Percentiles rank a stretch among this genome's conserved stretches.
phyloP scores from a whole-genome alignment of 2,888 invertebrate species.

The Gymnoscelis rufifasciata region DNA sequence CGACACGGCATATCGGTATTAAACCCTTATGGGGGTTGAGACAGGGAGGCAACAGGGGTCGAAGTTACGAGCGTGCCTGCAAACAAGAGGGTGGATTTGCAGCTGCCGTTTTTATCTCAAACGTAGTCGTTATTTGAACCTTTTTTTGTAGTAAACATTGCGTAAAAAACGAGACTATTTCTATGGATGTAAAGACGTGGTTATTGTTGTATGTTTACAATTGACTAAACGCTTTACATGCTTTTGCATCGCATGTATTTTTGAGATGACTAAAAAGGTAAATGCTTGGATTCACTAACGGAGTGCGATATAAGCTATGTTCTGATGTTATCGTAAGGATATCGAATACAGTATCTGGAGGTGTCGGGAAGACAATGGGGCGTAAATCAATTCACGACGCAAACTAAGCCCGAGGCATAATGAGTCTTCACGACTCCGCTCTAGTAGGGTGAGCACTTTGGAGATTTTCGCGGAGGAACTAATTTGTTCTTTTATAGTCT shows the following conservation, averaged over 20 bases:
- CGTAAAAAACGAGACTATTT: slow-evolving; percentile 36
- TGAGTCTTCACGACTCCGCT: slow-evolving; percentile 43
- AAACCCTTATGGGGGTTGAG: slow-evolving; percentile 61
- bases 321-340: slow-evolving; percentile 29
- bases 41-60: slow-evolving; percentile 41
- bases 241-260: neutral
- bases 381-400: slow-evolving; percentile 63
- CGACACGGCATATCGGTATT: slow-evolving; percentile 67
- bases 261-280: neutral
- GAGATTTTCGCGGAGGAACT: slow-evolving; percentile 52
- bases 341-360: slow-evolving; percentile 36
- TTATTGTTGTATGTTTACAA: neutral
- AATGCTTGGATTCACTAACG: neutral
- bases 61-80: slow-evolving; percentile 50
- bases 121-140: slow-evolving; percentile 26
- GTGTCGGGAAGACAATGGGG: slow-evolving; percentile 52
- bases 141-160: neutral
- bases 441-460: slow-evolving; percentile 56
- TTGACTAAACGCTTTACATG: neutral
- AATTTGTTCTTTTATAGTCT: slow-evolving; percentile 59
- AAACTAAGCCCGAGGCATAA: slow-evolving; percentile 56
- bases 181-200: neutral
- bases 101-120: slow-evolving; percentile 64
- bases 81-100: slow-evolving; percentile 55
- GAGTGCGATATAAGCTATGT: no score